Evolutionary conservation across 1,140 invertebrate species (phyloP), one percentile per base, ranked within the genome.

Genomic region (Drosophila fuyamai): DNA sequence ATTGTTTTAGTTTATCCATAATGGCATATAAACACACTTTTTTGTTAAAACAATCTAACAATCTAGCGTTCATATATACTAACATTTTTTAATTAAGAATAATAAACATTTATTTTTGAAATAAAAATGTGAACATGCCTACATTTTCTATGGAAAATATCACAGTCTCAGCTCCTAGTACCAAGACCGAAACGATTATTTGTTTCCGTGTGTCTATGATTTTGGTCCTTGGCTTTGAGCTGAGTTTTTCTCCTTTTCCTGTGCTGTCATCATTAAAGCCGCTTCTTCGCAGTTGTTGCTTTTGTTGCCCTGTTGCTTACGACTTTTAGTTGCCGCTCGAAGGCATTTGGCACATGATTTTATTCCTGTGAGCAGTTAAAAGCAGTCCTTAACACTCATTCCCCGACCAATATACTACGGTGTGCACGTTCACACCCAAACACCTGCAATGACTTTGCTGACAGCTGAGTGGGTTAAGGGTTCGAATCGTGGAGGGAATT

Each of bases 321-420:
- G 81, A 84, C 67, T 83, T 70, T 71, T 46, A 76, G 65, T 77
- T 81, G 79, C 67, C 70, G 70, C 84, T 59, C 57, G 46, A 75
- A 77, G 70, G 67, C 83, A 88, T 77, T 78, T 79, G 63, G 62
- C 63, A 56, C 44, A 76, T 44, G 48, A 70, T 58, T 68, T 71
- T 36, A 29, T 65, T 36, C 65, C 44, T 50, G 43, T 27, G 53
- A 71, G 51, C 67, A 50, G 56, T 71, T 62, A 61, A 36, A 54
- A 23, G 58, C 55, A 41, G 65, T 55, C 35, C 57, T 48, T 48
- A 43, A 18, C 55, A 27, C 65, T 71, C 65, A 13, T 36, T 38
- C 40, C 36, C 18, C 18, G 2, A 38, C 46, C 38, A 44, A 44
- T 40, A 40, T 48, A 43, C 53, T 44, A 23, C 43, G 36, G 60